These are phyloP conservation scores for Takifugu rubripes DNA, from an alignment of 2,797 vertebrate species.

Conservation along the genomic window DNA sequence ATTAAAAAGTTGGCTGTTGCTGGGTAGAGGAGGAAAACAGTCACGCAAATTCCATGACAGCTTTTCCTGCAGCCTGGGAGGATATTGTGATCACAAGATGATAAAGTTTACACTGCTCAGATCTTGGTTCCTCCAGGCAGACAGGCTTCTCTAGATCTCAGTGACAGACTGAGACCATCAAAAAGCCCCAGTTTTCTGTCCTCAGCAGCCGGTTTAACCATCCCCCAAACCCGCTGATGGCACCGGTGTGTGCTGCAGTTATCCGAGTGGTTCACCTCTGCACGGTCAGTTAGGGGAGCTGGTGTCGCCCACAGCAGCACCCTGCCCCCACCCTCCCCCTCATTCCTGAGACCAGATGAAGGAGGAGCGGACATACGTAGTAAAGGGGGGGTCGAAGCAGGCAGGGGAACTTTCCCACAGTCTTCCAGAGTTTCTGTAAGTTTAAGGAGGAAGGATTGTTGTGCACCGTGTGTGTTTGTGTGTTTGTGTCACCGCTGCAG, in stretches of 20 bases:
- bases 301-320: slow-evolving; percentile 10
- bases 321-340: slow-evolving; percentile 5
- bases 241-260: not conserved
- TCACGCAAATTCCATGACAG: too few relatives aligned
- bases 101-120: too few relatives aligned
- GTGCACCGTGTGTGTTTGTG: too few relatives aligned
- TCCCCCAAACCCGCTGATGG: slow-evolving; percentile 16
- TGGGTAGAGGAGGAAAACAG: too few relatives aligned
- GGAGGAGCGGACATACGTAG: slow-evolving; percentile 16
- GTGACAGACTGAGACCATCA: slow-evolving; percentile 24
- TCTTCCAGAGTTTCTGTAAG: not conserved
- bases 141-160: slow-evolving; percentile 1
- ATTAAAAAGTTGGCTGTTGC: too few relatives aligned
- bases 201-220: slow-evolving; percentile 12
- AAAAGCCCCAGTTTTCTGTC: slow-evolving; percentile 28
- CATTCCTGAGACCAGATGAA: slow-evolving; percentile 44
- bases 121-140: too few relatives aligned
- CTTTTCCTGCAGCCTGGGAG: too few relatives aligned
- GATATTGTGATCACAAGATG: too few relatives aligned
- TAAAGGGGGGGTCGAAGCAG: not conserved
- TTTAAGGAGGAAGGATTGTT: not conserved
- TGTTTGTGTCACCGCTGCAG: too few relatives aligned
- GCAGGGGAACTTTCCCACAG: too few relatives aligned
- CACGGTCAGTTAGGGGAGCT: slow-evolving; percentile 39
- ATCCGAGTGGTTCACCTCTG: slow-evolving; percentile 24